Evolutionary conservation across 2,888 invertebrate species (phyloP), one percentile per base, ranked within the genome.

Genomic region (Leptura quadrifasciata): DNA sequence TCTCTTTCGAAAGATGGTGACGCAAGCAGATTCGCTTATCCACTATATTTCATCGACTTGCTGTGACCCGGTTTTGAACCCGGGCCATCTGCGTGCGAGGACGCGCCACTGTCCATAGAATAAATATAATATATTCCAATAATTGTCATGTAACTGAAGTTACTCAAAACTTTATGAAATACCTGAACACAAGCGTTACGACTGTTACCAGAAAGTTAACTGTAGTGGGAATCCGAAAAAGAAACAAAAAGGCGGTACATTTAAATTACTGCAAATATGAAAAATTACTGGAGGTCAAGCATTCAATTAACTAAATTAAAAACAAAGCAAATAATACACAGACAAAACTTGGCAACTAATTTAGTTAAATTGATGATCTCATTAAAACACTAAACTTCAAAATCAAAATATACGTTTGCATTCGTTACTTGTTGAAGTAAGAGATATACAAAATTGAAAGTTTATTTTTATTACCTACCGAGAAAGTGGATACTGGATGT

Each of bases 241-340:
- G 1, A n/a, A 47, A 12, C n/a, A n/a, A 47, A 47, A 47, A 47
- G 47, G 47, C 47, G 47, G 47, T n/a, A n/a, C n/a, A 47, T 47
- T 47, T 47, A 47, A 47, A 47, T n/a, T 5, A 47, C 17, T 12
- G n/a, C 15, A n/a, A 47, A n/a, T 47, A 47, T n/a, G 15, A n/a
- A 17, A 15, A 47, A 47, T 47, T n/a, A 47, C 15, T 47, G n/a
- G 47, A 47, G 47, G 47, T 47, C 47, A 47, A 47, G 47, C 47
- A n/a, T 47, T 47, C 47, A 47, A 47, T 47, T 47, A 47, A 47
- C n/a, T 47, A 47, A 47, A 47, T 47, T 47, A 47, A 47, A 47
- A 47, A 47, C 47, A 47, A 47, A 47, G 47, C 47, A 47, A 47
- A 47, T 47, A 5, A n/a, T n/a, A 47, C 47, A 47, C 12, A 47